A percentile compares a stretch with the other conserved stretches of the same genome.
phyloP scores from a whole-genome alignment of 64 coral and sea anemone species.

The Dendronephthya gigantea region DNA sequence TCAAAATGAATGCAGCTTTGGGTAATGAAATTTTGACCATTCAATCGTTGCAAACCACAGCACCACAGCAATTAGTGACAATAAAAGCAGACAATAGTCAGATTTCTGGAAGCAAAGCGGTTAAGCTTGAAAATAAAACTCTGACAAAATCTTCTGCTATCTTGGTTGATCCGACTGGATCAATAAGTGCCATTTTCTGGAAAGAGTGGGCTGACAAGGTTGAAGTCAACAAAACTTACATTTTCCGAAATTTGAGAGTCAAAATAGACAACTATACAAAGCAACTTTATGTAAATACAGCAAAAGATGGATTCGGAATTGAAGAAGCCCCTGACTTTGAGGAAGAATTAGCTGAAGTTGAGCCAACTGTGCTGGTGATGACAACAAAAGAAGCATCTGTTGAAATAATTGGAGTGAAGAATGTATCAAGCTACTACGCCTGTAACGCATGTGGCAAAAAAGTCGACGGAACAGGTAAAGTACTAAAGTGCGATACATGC shows the following conservation, averaged over 20 bases:
- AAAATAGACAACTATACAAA: constrained; percentile 37
- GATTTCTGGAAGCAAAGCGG: no score
- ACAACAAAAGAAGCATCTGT: constrained; percentile 34
- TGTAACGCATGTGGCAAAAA: constrained; percentile 39
- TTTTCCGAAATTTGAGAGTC: constrained; percentile 30
- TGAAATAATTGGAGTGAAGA: constrained; percentile 21
- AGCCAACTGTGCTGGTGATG: constrained; percentile 13
- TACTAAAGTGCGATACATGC: constrained; percentile 15
- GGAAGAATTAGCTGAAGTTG: not conserved
- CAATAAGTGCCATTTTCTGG: constrained; percentile 23
- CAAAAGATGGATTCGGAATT: constrained; percentile 30
- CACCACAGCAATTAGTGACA: no score
- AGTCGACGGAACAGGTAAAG: constrained; percentile 26
- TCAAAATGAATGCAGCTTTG: no score
- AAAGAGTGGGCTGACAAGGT: constrained; percentile 39
- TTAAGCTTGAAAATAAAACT: no score
- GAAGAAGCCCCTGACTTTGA: constrained; percentile 32
- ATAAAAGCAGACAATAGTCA: no score
- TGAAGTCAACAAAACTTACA: constrained; percentile 26
- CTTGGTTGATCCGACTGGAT: constrained; percentile 48
- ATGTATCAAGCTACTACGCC: not conserved
- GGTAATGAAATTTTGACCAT: no score
- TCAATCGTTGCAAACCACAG: no score
- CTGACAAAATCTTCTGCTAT: no score
- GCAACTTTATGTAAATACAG: constrained; percentile 32